phyloP scores from a whole-genome alignment of 2,888 invertebrate genomes.

The Pandemis corylana region DNA sequence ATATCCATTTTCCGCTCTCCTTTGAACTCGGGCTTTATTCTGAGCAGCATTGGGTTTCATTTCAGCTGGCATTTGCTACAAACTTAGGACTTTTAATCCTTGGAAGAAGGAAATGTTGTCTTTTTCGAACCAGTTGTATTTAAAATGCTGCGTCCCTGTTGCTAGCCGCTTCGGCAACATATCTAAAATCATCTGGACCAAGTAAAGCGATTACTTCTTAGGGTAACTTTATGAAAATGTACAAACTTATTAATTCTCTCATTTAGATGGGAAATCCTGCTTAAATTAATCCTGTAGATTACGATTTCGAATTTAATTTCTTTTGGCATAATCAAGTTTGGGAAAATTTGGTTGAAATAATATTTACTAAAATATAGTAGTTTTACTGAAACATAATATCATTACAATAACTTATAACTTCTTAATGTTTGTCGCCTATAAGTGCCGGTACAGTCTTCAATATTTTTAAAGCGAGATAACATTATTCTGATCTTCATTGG shows the following conservation, averaged over 20 bases:
- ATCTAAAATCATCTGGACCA: constrained; percentile 82
- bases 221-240: constrained; percentile 75
- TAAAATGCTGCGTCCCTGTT: constrained; percentile 80
- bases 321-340: constrained; percentile 35
- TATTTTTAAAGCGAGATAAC: too few relatives aligned
- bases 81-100: constrained; percentile 61
- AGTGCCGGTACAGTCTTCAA: too few relatives aligned
- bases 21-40: constrained; percentile 60
- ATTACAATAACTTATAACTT: too few relatives aligned
- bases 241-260: constrained; percentile 74
- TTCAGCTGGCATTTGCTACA: constrained; percentile 45
- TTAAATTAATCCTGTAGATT: constrained; percentile 40
- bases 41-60: constrained; percentile 50
- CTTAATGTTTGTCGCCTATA: too few relatives aligned
- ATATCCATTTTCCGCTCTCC: constrained; percentile 64
- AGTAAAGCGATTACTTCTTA: constrained; percentile 78
- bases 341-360: not conserved
- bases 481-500: too few relatives aligned
- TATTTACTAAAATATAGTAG: too few relatives aligned
- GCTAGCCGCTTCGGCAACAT: constrained; percentile 70
- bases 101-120: constrained; percentile 75
- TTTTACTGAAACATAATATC: too few relatives aligned
- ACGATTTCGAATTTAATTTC: constrained; percentile 41
- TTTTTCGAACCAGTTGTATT: constrained; percentile 83
- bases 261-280: constrained; percentile 50